Conservation (phyloP, 2,797 vertebrate genomes). For the Sebastes itinus region DNA sequence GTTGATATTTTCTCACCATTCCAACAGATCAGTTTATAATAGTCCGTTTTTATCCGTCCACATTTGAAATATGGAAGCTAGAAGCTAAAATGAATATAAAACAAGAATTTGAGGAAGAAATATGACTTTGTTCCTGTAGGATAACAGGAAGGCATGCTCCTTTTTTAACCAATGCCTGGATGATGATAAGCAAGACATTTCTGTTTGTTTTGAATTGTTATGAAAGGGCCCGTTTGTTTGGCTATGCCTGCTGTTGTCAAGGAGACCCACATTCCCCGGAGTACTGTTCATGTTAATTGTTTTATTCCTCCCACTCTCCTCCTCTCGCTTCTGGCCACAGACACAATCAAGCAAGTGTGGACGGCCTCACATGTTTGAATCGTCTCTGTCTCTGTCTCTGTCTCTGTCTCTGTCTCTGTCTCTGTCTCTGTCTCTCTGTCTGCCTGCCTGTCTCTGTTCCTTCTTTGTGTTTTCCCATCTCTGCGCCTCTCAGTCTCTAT, state of each 20-base stretch:
- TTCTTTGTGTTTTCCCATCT: conserved; percentile 31
- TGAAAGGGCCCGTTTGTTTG: conserved; percentile 81
- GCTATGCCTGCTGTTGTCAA: conserved; percentile 71
- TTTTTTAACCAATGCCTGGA: conserved; percentile 1
- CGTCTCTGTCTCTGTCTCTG: conserved; percentile 16
- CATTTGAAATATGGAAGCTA: neutral
- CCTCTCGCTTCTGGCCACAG: conserved; percentile 57
- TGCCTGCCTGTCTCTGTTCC: conserved; percentile 7
- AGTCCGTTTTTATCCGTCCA: neutral
- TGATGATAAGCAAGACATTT: conserved; percentile 55
- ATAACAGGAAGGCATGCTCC: neutral
- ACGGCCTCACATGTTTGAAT: conserved; percentile 32
- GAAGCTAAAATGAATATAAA: neutral
- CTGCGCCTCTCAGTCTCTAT: conserved; percentile 29
- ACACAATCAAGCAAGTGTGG: conserved; percentile 75
- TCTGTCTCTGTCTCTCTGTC: conserved; percentile 1
- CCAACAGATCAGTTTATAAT: neutral
- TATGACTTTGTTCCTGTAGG: neutral
- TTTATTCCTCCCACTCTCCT: conserved; percentile 74
- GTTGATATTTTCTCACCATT: neutral
- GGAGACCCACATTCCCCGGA: conserved; percentile 77
- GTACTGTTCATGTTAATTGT: conserved; percentile 76
- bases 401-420: neutral
- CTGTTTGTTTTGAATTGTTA: conserved; percentile 74
- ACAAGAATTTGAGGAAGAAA: neutral